These are phyloP conservation scores for Sebastes minor DNA, from an alignment of 2,797 vertebrate species.

Conservation along the genomic window DNA sequence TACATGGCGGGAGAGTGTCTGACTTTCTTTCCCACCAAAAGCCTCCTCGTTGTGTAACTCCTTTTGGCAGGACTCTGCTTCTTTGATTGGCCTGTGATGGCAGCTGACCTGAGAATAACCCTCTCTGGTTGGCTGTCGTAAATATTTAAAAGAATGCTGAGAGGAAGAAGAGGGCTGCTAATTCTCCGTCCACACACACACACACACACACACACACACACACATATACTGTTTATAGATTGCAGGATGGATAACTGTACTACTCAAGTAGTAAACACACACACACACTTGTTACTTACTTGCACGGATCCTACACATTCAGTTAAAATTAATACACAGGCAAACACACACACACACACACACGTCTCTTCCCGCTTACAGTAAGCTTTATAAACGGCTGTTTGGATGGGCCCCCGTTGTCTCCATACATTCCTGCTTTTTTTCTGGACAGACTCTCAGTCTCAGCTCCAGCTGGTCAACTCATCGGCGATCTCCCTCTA, in stretches of 20 bases:
- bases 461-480: background rate
- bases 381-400: constrained; percentile 26
- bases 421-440: constrained; percentile 29
- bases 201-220: background rate
- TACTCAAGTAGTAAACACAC: background rate
- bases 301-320: background rate
- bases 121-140: background rate
- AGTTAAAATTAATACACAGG: background rate
- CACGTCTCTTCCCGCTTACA: constrained; percentile 1
- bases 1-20: background rate
- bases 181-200: background rate
- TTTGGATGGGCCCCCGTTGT: constrained; percentile 21
- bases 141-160: constrained; percentile 19
- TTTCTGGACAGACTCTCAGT: background rate
- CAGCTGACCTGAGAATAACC: constrained; percentile 16
- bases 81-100: background rate
- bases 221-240: constrained; percentile 4
- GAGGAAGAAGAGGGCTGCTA: background rate
- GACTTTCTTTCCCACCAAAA: background rate
- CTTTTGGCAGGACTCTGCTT: background rate
- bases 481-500: background rate
- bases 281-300: background rate
- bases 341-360: background rate
- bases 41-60: background rate
- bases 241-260: background rate